A percentile compares a stretch with the other conserved stretches of the same genome.
Evolutionary conservation across 2,113 vertebrate genomes (phyloP).

Genomic region (Phylloscopus whistleri): DNA sequence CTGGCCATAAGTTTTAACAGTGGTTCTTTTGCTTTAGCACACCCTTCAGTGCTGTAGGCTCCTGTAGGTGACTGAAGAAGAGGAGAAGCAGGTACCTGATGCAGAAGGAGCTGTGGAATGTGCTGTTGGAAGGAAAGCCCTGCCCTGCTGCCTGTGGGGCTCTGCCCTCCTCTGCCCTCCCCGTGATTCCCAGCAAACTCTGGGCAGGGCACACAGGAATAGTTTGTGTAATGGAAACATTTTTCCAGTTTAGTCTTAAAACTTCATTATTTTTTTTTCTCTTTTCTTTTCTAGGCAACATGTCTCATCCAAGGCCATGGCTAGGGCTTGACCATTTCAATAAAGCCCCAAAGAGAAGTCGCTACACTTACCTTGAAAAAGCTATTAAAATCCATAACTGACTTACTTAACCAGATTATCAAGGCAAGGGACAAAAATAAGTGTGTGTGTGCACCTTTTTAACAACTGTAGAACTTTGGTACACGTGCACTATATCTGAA

Average conservation of each 20-base stretch:
- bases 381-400: constrained; percentile 99
- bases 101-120: background rate
- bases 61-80: background rate
- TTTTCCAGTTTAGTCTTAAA: background rate
- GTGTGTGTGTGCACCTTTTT: constrained; percentile 86
- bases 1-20: background rate
- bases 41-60: background rate
- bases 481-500: constrained; percentile 79
- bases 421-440: constrained; percentile 73
- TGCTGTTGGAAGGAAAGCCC: background rate
- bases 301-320: constrained; percentile 98
- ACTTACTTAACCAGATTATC: constrained; percentile 74
- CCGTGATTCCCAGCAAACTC: background rate
- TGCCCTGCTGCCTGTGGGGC: background rate
- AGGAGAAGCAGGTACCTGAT: background rate
- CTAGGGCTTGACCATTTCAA: constrained; percentile 99
- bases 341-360: constrained; percentile 99
- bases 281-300: constrained; percentile 83
- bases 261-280: background rate
- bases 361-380: constrained; percentile 99
- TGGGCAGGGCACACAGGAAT: background rate
- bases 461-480: constrained; percentile 88
- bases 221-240: background rate
- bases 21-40: background rate
- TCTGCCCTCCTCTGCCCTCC: background rate